Evolutionary conservation across 2,797 vertebrate genomes (phyloP), one percentile per base, ranked within the genome.

Genomic region (Coracias cyanogaster): DNA sequence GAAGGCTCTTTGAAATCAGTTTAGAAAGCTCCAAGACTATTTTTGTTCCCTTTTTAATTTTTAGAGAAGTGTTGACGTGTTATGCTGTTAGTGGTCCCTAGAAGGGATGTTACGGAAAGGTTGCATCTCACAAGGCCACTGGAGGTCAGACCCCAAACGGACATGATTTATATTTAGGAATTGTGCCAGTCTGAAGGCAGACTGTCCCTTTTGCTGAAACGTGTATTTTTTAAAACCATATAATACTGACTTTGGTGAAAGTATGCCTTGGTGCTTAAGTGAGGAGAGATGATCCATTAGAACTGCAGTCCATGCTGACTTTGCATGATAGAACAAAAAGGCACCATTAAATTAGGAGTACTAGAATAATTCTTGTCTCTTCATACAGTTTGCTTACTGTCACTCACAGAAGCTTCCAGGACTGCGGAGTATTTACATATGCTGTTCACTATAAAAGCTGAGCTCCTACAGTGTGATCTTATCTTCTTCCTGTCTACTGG

Each of bases 1-100:
- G 85, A 95, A 92, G 72, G 43, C 60, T 86, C 88, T 97, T 95
- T 93, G 92, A 97, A 97, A 97, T 96, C 84, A 73, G 89, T 89
- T 96, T 90, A 92, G 93, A 97, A 95, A 94, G 90, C 88, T 95
- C 58, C 81, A 90, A 89, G 64, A 97, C 62, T 91, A 83, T 94
- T 96, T 96, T 90, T 89, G 83, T 90, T 94, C 41, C 29, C 67
- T 81, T 93, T 96, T 91, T 87, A 96, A 94, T 92, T 95, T 96
- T 95, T 87, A 77, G 91, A 82, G 87, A 62, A 89, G 81, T 55
- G 31, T 60, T 82, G 90, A 72, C 0, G 2, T 67, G 29, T 91
- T 95, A 54, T 31, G 26, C 39, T 69, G 39, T 80, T 69, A 49
- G 66, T 86, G 51, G 41, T 93, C 64, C 41, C 55, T 81, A 35